These are phyloP conservation scores for Cisticola juncidis DNA, from an alignment of 2,113 vertebrate genomes.

Conservation along the genomic window DNA sequence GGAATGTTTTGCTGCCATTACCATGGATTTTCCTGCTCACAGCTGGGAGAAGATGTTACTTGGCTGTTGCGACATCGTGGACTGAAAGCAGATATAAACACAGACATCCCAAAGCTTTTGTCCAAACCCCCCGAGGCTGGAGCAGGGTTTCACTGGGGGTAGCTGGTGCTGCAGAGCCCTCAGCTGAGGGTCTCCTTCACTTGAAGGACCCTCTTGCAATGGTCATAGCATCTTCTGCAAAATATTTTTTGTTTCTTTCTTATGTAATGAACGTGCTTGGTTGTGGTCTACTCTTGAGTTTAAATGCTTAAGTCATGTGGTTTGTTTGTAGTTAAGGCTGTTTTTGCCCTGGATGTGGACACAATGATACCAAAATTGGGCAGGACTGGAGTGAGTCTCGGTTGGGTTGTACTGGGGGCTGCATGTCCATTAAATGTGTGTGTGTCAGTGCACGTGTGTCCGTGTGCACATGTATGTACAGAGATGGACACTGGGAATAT, in stretches of 20 bases:
- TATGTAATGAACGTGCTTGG: accelerated
- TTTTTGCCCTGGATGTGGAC: background rate
- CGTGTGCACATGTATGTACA: accelerated
- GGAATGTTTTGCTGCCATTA: background rate
- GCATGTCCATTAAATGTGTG: accelerated
- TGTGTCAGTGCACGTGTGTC: accelerated
- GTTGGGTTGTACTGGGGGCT: background rate
- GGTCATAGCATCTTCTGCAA: background rate
- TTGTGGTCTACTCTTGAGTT: background rate
- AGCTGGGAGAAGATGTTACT: background rate
- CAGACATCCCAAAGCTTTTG: background rate
- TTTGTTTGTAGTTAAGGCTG: background rate
- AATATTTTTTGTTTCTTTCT: background rate
- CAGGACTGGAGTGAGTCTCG: background rate
- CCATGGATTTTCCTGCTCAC: background rate
- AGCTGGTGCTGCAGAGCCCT: background rate
- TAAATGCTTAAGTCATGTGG: background rate
- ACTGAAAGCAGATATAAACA: background rate
- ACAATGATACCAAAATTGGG: accelerated
- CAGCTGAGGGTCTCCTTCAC: accelerated
- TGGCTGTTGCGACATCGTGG: background rate
- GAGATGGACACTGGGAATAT: accelerated
- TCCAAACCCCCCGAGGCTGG: accelerated
- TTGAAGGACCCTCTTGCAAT: background rate
- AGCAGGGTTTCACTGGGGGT: background rate